Evolutionary conservation across 2,888 invertebrate genomes (phyloP).

Genomic region (Pediacus dermestoides): DNA sequence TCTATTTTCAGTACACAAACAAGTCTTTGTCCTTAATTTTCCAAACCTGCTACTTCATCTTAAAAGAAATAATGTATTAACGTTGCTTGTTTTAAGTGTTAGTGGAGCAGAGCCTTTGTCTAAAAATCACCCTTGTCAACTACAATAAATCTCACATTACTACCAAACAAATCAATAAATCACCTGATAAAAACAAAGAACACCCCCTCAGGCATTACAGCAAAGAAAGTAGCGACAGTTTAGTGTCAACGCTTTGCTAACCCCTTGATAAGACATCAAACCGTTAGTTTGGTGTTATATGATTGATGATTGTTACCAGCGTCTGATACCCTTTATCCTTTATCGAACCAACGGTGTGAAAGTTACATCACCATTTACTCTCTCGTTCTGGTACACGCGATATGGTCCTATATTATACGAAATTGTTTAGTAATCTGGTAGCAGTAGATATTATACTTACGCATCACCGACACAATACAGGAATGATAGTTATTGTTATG

Average conservation of each 20-base stretch:
- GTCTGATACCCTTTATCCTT: constrained; percentile 16
- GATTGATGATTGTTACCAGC: constrained; percentile 23
- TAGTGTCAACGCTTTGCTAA: constrained; percentile 30
- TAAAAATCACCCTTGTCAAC: constrained; percentile 6
- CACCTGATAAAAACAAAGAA: constrained; percentile 30
- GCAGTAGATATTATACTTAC: constrained; percentile 10
- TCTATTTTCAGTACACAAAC: no score
- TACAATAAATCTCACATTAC: constrained; percentile 22
- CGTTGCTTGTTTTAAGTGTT: no score
- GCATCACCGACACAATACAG: constrained; percentile 4
- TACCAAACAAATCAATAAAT: constrained; percentile 31
- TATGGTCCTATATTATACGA: not conserved
- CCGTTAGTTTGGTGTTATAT: constrained; percentile 21
- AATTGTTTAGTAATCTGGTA: not conserved
- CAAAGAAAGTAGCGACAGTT: constrained; percentile 24
- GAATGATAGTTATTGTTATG: constrained; percentile 8
- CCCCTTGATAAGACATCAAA: constrained; percentile 28
- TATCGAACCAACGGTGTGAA: constrained; percentile 9
- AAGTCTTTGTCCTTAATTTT: no score
- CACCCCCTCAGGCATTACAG: constrained; percentile 12
- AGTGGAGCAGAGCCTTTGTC: no score
- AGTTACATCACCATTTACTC: not conserved
- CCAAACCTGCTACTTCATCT: no score
- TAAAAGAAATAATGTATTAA: no score
- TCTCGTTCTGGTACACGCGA: not conserved